A percentile compares a stretch with the other conserved stretches of the same genome.
Evolutionary conservation across 2,113 vertebrate genomes (phyloP).

Genomic region (Galbula dea): DNA sequence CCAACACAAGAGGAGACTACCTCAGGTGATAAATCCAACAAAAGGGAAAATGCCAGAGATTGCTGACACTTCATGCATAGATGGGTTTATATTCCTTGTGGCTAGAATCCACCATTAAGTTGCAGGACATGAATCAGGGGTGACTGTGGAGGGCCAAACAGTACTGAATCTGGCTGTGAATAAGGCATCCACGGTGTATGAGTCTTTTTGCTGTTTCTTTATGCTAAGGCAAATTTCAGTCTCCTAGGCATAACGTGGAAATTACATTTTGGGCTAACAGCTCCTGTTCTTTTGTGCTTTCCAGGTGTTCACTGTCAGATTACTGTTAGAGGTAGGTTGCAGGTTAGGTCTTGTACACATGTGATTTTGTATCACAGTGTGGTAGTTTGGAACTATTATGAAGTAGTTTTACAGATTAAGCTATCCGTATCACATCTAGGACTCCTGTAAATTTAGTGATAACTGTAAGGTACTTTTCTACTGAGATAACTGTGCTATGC

Average conservation of each 20-base stretch:
- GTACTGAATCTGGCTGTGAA: neutral
- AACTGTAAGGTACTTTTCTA: neutral
- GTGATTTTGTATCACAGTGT: neutral
- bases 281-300: neutral
- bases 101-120: neutral
- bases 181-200: neutral
- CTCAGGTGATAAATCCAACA: neutral
- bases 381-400: neutral
- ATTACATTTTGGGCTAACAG: neutral
- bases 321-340: neutral
- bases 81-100: neutral
- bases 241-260: neutral
- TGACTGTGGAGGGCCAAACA: neutral
- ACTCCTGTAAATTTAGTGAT: neutral
- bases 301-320: slow-evolving; percentile 20
- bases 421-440: neutral
- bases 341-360: neutral
- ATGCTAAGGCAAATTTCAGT: neutral
- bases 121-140: neutral
- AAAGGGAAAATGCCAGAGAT: neutral
- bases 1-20: neutral
- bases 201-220: neutral
- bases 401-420: neutral
- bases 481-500: neutral
- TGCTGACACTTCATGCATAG: neutral